Percentiles rank a stretch among this genome's conserved stretches.
Conservation (phyloP, 2,888 invertebrate species). For the Xestoiulus laeticollis region DNA sequence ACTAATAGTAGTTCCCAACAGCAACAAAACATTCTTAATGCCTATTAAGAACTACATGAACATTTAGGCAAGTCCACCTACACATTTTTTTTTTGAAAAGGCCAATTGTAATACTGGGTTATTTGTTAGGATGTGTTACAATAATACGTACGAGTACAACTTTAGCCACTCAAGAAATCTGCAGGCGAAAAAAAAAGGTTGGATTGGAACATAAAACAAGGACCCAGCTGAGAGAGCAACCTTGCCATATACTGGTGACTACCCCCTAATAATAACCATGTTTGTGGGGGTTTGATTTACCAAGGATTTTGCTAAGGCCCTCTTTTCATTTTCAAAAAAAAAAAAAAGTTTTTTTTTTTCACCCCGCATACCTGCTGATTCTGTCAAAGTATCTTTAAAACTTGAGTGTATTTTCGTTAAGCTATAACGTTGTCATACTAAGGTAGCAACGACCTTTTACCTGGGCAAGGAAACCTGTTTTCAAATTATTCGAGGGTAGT, state of each 20-base stretch:
- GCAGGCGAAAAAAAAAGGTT: neutral
- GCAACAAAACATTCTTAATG: neutral
- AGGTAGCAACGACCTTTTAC: conserved; percentile 46
- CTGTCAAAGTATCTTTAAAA: neutral
- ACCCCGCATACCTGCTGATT: neutral
- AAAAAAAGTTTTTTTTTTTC: too few species aligned
- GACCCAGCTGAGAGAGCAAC: neutral
- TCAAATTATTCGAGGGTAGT: conserved; percentile 7
- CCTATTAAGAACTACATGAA: neutral
- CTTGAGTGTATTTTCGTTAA: neutral
- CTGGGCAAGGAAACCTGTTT: conserved; percentile 42
- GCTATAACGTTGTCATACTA: conserved; percentile 42
- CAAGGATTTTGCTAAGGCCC: neutral
- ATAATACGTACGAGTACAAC: neutral
- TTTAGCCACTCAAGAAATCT: neutral
- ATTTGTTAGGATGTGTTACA: neutral
- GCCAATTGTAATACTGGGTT: neutral
- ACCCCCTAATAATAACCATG: neutral
- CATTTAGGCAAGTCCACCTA: neutral
- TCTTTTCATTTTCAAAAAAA: neutral
- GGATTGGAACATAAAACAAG: neutral
- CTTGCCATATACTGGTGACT: neutral
- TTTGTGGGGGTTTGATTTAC: neutral
- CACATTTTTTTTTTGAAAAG: neutral
- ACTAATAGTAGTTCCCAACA: neutral